Evolutionary conservation across 2,113 vertebrate genomes (phyloP), one percentile per base, ranked within the genome.

Genomic region (Phyllopteryx taeniolatus): DNA sequence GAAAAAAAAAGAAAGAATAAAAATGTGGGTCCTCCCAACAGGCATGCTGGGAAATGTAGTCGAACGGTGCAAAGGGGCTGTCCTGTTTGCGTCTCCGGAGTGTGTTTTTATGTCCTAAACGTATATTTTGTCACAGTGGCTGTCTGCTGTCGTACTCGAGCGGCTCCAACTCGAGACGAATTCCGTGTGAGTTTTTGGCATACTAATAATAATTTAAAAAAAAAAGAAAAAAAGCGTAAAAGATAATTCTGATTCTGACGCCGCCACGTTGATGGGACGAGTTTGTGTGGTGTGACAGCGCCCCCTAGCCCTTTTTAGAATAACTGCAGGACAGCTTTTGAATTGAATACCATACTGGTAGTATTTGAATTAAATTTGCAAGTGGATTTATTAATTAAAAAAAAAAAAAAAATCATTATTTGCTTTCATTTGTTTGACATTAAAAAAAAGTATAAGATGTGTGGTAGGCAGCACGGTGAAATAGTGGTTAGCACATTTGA

Each of bases 31-130:
- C 65, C 63, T 54, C n/a, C 2, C 72, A 13, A 1, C 0, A 3
- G 46, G 89, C 63, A 13, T 73, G 75, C 57, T 11, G 90, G 90
- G 88, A 89, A 89, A 88, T 85, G 88, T 74, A 87, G 89, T 90
- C 70, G 1, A 33, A 10, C 20, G 3, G 17, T 17, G 9, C 35
- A 43, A 42, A n/a, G 17, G 15, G 22, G 13, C 11, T 31, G 10
- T 59, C 20, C 56, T 20, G 11, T 31, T 59, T 27, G 22, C 11
- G 22, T 39, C 35, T 39, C 35, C 35, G 35, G 6, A 3, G 6
- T 39, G 35, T 39, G 35, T 39, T 39, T 39, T 39, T 0, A 39
- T 39, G 3, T 39, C 35, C 35, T 39, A 39, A 39, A 39, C 3
- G 35, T 39, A 5, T 39, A 39, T 39, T 39, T 39, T 6, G 6